Evolutionary conservation across 2,888 invertebrate species (phyloP).

Genomic region (Ormia ochracea): DNA sequence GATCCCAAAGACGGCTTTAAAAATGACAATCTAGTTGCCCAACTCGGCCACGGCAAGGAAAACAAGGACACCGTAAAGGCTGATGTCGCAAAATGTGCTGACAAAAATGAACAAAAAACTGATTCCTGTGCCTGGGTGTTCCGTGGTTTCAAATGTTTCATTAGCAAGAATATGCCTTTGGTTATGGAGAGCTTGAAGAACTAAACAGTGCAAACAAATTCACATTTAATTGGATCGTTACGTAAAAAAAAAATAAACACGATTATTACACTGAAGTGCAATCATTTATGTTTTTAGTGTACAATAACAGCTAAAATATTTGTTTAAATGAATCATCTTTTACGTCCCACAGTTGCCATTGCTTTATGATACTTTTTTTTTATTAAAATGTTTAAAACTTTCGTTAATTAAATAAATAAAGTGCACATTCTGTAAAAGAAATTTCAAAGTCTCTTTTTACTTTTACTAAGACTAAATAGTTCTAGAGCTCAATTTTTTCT

Average conservation of each 20-base stretch:
- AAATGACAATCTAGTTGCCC: constrained; percentile 73
- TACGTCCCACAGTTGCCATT: constrained; percentile 55
- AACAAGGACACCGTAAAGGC: constrained; percentile 73
- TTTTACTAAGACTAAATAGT: not conserved
- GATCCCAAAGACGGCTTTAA: constrained; percentile 74
- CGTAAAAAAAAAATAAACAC: not conserved
- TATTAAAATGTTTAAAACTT: constrained; percentile 49
- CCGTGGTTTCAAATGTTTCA: constrained; percentile 76
- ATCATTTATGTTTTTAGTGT: constrained; percentile 31
- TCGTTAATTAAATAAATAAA: constrained; percentile 50
- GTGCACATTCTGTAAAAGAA: constrained; percentile 42
- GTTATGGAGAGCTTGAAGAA: constrained; percentile 75
- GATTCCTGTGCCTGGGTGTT: constrained; percentile 74
- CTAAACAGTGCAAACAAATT: constrained; percentile 23
- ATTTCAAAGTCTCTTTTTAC: not conserved
- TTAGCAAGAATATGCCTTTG: constrained; percentile 74
- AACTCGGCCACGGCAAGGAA: constrained; percentile 74
- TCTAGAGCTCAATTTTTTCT: too few species aligned
- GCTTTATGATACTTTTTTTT: constrained; percentile 47
- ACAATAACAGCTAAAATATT: constrained; percentile 27
- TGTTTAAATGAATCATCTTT: constrained; percentile 57
- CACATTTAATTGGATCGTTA: constrained; percentile 32
- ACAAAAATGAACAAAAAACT: constrained; percentile 74
- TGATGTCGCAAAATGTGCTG: constrained; percentile 75
- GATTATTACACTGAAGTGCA: constrained; percentile 21